These are phyloP conservation scores for Aphelinus atriplicis DNA, from an alignment of 1,140 invertebrate species.

Conservation along the genomic window DNA sequence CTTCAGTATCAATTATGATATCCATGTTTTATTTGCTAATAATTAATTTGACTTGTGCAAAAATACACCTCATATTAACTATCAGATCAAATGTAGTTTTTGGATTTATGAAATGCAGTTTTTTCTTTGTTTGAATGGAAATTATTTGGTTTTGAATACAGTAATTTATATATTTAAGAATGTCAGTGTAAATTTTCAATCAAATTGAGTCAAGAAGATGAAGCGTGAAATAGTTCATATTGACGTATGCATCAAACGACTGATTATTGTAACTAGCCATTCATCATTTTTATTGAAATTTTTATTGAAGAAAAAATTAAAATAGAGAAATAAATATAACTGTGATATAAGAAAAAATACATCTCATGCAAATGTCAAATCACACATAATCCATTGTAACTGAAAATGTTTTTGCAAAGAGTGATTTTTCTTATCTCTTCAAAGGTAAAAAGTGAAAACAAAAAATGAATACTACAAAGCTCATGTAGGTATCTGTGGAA, in stretches of 20 bases:
- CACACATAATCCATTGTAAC: slow-evolving; percentile 36
- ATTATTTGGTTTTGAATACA: neutral
- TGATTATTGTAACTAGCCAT: slow-evolving; percentile 44
- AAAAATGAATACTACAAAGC: slow-evolving; percentile 30
- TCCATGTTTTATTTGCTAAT: slow-evolving; percentile 1
- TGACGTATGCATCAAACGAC: slow-evolving; percentile 43
- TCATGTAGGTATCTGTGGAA: slow-evolving; percentile 40
- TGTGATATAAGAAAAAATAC: slow-evolving; percentile 39
- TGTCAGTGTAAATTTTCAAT: slow-evolving; percentile 44
- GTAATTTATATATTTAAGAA: slow-evolving; percentile 40
- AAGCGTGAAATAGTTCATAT: slow-evolving; percentile 25
- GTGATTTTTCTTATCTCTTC: slow-evolving; percentile 41
- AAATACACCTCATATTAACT: too few species aligned
- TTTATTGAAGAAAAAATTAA: slow-evolving; percentile 38
- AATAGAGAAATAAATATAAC: slow-evolving; percentile 30
- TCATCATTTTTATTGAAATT: slow-evolving; percentile 43
- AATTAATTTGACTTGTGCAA: slow-evolving; percentile 41
- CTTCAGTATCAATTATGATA: neutral
- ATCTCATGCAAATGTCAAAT: slow-evolving; percentile 31
- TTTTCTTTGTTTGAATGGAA: neutral
- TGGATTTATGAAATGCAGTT: too few species aligned
- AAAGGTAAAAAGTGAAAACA: slow-evolving; percentile 35
- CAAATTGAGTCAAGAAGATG: slow-evolving; percentile 24
- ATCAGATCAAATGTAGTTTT: too few species aligned
- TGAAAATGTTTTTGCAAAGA: slow-evolving; percentile 37